Evolutionary conservation across 2,888 invertebrate genomes (phyloP).

Genomic region (Hypercompe scribonia): DNA sequence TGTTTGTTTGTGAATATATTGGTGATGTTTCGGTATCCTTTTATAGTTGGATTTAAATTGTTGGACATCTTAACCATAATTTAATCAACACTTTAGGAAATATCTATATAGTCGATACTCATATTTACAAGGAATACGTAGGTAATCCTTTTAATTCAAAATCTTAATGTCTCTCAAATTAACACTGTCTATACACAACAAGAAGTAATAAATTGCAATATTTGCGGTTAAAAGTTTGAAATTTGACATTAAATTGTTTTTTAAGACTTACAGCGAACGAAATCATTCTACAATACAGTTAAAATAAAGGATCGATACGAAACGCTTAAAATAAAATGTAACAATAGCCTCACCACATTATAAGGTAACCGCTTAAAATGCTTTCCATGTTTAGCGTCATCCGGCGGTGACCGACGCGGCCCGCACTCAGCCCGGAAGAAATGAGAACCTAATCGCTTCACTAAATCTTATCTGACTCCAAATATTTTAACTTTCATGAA

Average conservation of each 20-base stretch:
- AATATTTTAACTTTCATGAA: slow-evolving; percentile 62
- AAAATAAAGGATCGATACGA: slow-evolving; percentile 71
- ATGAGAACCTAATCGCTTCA: slow-evolving; percentile 72
- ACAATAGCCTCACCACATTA: slow-evolving; percentile 73
- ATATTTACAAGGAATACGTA: background rate
- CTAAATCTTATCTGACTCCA: slow-evolving; percentile 66
- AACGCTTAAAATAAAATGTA: slow-evolving; percentile 77
- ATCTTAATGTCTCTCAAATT: background rate
- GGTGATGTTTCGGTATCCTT: too few relatives aligned
- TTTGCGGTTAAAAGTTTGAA: background rate
- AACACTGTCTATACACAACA: background rate
- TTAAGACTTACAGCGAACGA: background rate
- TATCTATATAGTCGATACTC: background rate
- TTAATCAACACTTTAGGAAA: too few relatives aligned
- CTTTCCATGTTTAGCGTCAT: slow-evolving; percentile 83
- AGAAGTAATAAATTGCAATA: background rate
- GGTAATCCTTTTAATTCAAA: background rate
- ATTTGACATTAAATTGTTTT: background rate
- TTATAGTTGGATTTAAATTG: background rate
- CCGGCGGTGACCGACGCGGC: slow-evolving; percentile 68
- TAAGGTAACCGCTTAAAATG: slow-evolving; percentile 82
- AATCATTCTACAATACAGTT: background rate
- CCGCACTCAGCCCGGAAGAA: slow-evolving; percentile 72
- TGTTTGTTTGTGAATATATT: background rate
- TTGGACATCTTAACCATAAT: too few relatives aligned